A percentile compares a stretch with the other conserved stretches of the same genome.
Conservation (phyloP, 2,797 vertebrate genomes). For the Zalophus californianus region DNA sequence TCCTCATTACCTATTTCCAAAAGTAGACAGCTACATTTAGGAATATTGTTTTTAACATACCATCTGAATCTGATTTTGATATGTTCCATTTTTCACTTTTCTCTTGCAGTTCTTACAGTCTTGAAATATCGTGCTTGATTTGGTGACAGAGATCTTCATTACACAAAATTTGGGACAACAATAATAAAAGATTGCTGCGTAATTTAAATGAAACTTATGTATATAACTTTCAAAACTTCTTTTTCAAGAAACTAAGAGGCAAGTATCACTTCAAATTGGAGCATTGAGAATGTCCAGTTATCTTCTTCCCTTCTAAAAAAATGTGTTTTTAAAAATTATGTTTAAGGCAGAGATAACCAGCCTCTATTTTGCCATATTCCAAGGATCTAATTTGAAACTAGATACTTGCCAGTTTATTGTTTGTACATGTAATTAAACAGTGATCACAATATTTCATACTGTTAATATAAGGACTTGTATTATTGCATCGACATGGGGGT, state of each 20-base stretch:
- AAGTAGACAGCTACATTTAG: background rate
- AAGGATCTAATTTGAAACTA: constrained; percentile 83
- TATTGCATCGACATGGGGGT: constrained; percentile 18
- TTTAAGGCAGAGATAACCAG: constrained; percentile 59
- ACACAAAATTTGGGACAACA: constrained; percentile 83
- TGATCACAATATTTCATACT: constrained; percentile 78
- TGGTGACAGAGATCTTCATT: constrained; percentile 77
- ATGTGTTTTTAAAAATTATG: constrained; percentile 76
- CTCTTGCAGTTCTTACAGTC: constrained; percentile 94
- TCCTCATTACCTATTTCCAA: background rate
- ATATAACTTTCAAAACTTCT: constrained; percentile 86
- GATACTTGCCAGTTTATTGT: constrained; percentile 80
- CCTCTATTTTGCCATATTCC: constrained; percentile 76
- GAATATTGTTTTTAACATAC: background rate
- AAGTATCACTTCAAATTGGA: constrained; percentile 83
- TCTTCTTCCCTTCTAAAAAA: constrained; percentile 61
- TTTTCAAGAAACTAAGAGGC: constrained; percentile 82
- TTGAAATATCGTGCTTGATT: constrained; percentile 92
- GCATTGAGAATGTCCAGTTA: constrained; percentile 74
- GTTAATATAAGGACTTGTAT: constrained; percentile 55
- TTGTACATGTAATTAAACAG: constrained; percentile 83
- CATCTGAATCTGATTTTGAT: background rate
- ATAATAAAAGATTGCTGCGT: constrained; percentile 84
- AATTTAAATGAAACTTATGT: constrained; percentile 88
- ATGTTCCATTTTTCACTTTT: constrained; percentile 62